These are phyloP conservation scores for Melipona bicolor DNA, from an alignment of 2,888 invertebrate genomes.

Conservation along the genomic window DNA sequence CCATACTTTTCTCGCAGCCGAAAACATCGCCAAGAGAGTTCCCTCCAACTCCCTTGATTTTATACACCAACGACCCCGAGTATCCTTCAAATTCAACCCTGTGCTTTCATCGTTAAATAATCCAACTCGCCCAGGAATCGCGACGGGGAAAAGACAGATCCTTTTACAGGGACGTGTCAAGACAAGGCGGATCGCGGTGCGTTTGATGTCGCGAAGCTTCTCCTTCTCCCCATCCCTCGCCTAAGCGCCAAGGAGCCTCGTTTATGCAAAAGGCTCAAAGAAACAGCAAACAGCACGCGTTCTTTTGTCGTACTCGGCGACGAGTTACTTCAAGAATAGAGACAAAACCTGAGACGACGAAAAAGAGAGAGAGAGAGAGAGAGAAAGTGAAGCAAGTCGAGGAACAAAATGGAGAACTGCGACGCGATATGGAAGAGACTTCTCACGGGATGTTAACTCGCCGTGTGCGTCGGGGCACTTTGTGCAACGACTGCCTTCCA, in stretches of 20 bases:
- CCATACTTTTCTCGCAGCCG: background rate
- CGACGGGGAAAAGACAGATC: background rate
- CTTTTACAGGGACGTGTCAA: conserved; percentile 31
- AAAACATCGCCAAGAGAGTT: background rate
- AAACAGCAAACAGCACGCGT: conserved; percentile 44
- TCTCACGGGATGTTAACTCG: conserved; percentile 69
- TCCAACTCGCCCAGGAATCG: conserved; percentile 5
- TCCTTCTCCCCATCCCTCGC: conserved; percentile 5
- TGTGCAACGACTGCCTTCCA: conserved; percentile 49
- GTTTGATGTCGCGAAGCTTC: conserved; percentile 66
- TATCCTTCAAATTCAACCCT: background rate
- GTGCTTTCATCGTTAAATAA: conserved; percentile 7
- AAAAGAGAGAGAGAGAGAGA: background rate
- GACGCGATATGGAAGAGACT: conserved; percentile 16
- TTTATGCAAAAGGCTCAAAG: conserved; percentile 66
- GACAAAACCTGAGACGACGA: conserved; percentile 36
- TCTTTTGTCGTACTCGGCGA: conserved; percentile 46
- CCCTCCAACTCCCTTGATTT: background rate
- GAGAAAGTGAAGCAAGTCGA: conserved; percentile 3
- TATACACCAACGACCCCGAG: background rate
- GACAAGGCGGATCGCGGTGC: conserved; percentile 30
- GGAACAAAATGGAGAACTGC: conserved; percentile 9
- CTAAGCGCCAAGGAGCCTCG: conserved; percentile 56
- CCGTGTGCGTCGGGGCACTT: conserved; percentile 45
- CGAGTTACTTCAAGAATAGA: conserved; percentile 68